Percentiles rank a stretch among this genome's conserved stretches.
phyloP scores from a whole-genome alignment of 1,140 invertebrate genomes.

The Drosophila orena region DNA sequence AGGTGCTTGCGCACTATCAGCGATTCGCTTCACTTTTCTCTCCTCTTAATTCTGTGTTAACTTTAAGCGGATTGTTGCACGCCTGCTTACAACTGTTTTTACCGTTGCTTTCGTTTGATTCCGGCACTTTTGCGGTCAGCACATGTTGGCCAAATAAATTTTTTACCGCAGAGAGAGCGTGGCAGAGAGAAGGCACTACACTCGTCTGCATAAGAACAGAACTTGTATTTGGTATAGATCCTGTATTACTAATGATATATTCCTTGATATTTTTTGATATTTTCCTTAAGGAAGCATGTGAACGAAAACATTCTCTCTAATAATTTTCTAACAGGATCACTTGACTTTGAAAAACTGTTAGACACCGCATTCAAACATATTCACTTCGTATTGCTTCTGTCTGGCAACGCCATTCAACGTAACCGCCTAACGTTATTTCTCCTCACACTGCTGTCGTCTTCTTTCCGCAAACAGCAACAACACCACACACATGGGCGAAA shows the following conservation, averaged over 20 bases:
- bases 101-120: slow-evolving; percentile 65
- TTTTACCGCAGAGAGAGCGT: not conserved
- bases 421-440: slow-evolving; percentile 37
- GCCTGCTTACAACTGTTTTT: slow-evolving; percentile 76
- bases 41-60: slow-evolving; percentile 52
- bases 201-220: not conserved
- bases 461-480: slow-evolving; percentile 22
- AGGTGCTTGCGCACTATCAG: slow-evolving; percentile 55
- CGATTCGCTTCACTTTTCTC: slow-evolving; percentile 47
- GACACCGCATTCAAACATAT: not conserved
- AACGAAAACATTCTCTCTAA: not conserved
- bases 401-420: slow-evolving; percentile 28
- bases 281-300: not conserved
- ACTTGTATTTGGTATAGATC: too few species aligned
- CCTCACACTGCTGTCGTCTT: slow-evolving; percentile 29
- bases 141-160: slow-evolving; percentile 24
- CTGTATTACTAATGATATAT: too few species aligned
- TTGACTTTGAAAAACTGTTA: not conserved
- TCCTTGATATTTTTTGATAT: too few species aligned
- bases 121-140: slow-evolving; percentile 50
- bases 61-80: slow-evolving; percentile 60
- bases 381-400: not conserved
- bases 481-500: slow-evolving; percentile 5
- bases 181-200: not conserved
- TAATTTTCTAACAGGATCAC: not conserved